A percentile compares a stretch with the other conserved stretches of the same genome.
These are phyloP conservation scores for Leptobrachium ailaonicum DNA, from an alignment of 2,113 vertebrate genomes.

Conservation along the genomic window DNA sequence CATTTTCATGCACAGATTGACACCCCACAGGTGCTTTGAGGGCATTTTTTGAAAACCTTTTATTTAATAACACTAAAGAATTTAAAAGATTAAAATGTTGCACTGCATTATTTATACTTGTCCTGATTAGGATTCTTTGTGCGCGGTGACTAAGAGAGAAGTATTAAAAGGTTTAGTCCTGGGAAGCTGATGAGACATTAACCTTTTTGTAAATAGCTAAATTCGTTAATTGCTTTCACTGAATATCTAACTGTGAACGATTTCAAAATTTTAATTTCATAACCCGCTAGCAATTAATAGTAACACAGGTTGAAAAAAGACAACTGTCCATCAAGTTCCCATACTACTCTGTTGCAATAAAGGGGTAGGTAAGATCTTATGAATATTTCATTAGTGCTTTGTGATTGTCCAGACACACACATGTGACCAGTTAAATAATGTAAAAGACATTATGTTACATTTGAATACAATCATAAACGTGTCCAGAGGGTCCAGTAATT, in stretches of 20 bases:
- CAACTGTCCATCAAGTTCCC: too few species aligned
- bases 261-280: too few species aligned
- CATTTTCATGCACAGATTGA: not conserved
- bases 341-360: too few species aligned
- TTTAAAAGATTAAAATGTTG: conserved; percentile 15
- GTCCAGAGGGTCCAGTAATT: too few species aligned
- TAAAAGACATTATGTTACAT: too few species aligned
- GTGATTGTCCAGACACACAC: too few species aligned
- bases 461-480: too few species aligned
- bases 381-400: too few species aligned
- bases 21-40: not conserved
- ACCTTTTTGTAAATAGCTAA: conserved; percentile 20
- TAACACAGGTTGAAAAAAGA: too few species aligned
- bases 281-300: too few species aligned
- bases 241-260: not conserved
- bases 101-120: conserved; percentile 2
- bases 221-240: conserved; percentile 20
- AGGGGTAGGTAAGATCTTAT: too few species aligned
- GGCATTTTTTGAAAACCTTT: conserved; percentile 1
- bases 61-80: conserved; percentile 23
- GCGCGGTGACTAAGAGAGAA: not conserved
- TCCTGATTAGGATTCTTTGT: not conserved
- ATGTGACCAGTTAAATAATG: too few species aligned
- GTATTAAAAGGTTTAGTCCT: not conserved
- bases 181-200: not conserved